phyloP scores from a whole-genome alignment of 2,888 invertebrate genomes.

The Leptopilina syphax region DNA sequence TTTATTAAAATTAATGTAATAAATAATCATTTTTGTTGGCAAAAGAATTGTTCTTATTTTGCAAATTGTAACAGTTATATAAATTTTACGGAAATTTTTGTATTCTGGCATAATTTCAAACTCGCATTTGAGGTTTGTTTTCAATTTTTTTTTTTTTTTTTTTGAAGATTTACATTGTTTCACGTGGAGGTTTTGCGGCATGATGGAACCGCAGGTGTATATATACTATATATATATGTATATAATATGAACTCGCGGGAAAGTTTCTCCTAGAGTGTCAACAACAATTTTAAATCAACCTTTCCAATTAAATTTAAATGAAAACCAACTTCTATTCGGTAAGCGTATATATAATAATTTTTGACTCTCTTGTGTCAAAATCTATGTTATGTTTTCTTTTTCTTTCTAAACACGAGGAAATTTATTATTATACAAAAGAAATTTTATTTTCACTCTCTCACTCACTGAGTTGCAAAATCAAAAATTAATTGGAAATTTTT shows the following conservation, averaged over 20 bases:
- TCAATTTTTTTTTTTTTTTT: conserved; percentile 8
- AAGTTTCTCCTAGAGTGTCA: conserved; percentile 37
- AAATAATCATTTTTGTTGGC: too few species aligned
- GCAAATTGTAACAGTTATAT: too few species aligned
- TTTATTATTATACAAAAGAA: not conserved
- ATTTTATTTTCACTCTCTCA: not conserved
- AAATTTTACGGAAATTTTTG: not conserved
- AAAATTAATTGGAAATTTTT: not conserved
- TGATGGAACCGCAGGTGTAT: conserved; percentile 23
- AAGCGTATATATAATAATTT: not conserved
- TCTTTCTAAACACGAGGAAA: not conserved
- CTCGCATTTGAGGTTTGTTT: conserved; percentile 30
- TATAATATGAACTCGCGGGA: conserved; percentile 12
- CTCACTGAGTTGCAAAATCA: not conserved
- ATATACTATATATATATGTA: too few species aligned
- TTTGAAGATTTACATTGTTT: conserved; percentile 16
- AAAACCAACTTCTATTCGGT: conserved; percentile 18
- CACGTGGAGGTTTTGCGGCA: conserved; percentile 37
- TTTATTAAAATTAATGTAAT: too few species aligned
- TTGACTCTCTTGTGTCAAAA: not conserved
- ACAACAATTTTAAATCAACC: conserved; percentile 24
- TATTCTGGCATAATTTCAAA: not conserved
- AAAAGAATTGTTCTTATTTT: too few species aligned
- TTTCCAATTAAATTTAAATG: conserved; percentile 37
- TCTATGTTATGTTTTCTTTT: too few species aligned